A percentile compares a stretch with the other conserved stretches of the same genome.
Evolutionary conservation across 1,140 invertebrate species (phyloP).

Genomic region (Melanaphis sacchari): DNA sequence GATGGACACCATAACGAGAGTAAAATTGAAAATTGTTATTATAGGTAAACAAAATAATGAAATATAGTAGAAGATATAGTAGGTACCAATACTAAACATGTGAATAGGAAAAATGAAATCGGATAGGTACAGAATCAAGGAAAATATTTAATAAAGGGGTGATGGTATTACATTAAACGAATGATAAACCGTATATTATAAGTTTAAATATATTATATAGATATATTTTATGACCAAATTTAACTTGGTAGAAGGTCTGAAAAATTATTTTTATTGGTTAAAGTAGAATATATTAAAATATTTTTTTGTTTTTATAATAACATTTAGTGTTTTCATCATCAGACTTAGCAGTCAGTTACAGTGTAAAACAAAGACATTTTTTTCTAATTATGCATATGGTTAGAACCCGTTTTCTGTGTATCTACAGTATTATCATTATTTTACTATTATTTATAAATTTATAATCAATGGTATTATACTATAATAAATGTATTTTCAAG

Average conservation of each 20-base stretch:
- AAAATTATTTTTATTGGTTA: background rate
- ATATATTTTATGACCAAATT: background rate
- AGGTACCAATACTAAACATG: background rate
- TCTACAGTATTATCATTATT: background rate
- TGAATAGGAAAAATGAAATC: background rate
- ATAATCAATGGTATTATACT: too few species aligned
- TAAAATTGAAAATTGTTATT: background rate
- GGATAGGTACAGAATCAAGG: background rate
- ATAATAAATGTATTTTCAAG: constrained; percentile 8
- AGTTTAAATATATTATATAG: too few species aligned
- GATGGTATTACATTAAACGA: background rate
- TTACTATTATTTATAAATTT: too few species aligned
- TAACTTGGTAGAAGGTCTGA: background rate
- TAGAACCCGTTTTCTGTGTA: background rate
- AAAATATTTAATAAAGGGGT: background rate
- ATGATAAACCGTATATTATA: background rate
- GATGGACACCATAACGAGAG: background rate
- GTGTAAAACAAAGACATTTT: background rate
- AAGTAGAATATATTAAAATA: background rate
- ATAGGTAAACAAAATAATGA: background rate
- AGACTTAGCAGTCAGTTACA: background rate
- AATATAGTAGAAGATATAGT: background rate
- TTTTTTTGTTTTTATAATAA: background rate
- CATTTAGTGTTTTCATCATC: background rate
- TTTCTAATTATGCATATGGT: background rate